These are phyloP conservation scores for Rhabdomys dilectus DNA, from an alignment of 2,113 vertebrate genomes.

Conservation along the genomic window DNA sequence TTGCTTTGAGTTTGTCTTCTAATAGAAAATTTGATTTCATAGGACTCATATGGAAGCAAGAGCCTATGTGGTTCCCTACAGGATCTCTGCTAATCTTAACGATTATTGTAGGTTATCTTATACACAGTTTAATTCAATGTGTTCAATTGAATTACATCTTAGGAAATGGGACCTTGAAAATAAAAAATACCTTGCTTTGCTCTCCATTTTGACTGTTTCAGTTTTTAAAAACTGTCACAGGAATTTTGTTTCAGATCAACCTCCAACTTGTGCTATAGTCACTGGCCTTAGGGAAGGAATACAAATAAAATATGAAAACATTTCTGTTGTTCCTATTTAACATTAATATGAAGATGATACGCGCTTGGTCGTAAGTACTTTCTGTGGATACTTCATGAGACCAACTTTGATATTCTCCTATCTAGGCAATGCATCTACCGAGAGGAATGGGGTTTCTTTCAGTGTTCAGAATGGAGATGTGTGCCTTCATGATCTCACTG, in stretches of 20 bases:
- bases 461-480: conserved; percentile 88
- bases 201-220: conserved; percentile 48
- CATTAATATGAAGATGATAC: background rate
- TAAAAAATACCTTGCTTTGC: conserved; percentile 25
- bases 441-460: conserved; percentile 88
- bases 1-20: conserved; percentile 35
- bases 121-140: conserved; percentile 10
- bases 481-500: conserved; percentile 86
- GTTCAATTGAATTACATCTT: background rate
- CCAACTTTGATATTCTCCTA: conserved; percentile 71
- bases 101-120: conserved; percentile 33
- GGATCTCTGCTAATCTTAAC: conserved; percentile 55
- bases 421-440: conserved; percentile 85
- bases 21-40: conserved; percentile 50
- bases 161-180: conserved; percentile 52
- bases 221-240: background rate
- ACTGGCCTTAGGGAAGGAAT: conserved; percentile 32
- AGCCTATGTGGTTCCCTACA: background rate
- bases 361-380: conserved; percentile 24
- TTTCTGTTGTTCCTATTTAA: background rate
- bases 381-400: conserved; percentile 32
- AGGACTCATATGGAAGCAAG: conserved; percentile 24
- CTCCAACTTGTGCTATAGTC: conserved; percentile 36
- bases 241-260: conserved; percentile 40
- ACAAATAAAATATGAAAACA: conserved; percentile 46